Base-by-base conservation (phyloP, 1,140 invertebrate genomes). In the Pollicipes pollicipes region DNA sequence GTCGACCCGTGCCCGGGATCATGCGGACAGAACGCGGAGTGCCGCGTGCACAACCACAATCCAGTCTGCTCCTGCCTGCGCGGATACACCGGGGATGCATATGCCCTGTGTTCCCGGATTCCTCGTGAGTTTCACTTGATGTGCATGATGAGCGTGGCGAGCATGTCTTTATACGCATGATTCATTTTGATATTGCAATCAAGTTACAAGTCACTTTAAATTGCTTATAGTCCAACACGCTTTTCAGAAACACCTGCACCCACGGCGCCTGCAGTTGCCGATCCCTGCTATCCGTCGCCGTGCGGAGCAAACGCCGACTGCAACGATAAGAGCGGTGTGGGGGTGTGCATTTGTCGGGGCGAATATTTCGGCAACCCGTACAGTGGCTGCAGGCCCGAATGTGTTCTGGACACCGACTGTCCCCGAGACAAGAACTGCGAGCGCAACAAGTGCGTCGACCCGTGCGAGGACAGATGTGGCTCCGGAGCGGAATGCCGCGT, bases 381-480 rank as follows among this genome's bases (percentile, higher is more conserved):
- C 45, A 84, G 84, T 86, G 75, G 83, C 72, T 86, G 86, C 77
- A 31, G 86, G 74, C 87, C 87, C 26, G 87, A 89, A 81, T 89
- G 88, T 77, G 83, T 87, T 3, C 26, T 83, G 58, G 86, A 87
- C 76, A 81, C 82, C 30, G 87, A 89, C 77, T 89, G 87, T 74
- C 82, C 85, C 66, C 82, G 82, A 69, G 83, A 85, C 72, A 81
- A 82, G 73, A 85, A 86, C 27, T 79, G 78, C 70, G 66, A 74
- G n/a, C 83, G 84, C 35, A 85, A 88, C 74, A 91, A 90, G 77
- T 93, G 90, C 77, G 82, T 81, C 69, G 89, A 93, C 81, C 91
- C 91, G 10, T 95, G 91, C 75, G 81, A 84, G 26, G 87, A 87
- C 68, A 87, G 86, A 13, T 94, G 90, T 73, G 84, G 85, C 8